Conservation (phyloP, 1,140 invertebrate species). For the Rhynchophorus ferrugineus region DNA sequence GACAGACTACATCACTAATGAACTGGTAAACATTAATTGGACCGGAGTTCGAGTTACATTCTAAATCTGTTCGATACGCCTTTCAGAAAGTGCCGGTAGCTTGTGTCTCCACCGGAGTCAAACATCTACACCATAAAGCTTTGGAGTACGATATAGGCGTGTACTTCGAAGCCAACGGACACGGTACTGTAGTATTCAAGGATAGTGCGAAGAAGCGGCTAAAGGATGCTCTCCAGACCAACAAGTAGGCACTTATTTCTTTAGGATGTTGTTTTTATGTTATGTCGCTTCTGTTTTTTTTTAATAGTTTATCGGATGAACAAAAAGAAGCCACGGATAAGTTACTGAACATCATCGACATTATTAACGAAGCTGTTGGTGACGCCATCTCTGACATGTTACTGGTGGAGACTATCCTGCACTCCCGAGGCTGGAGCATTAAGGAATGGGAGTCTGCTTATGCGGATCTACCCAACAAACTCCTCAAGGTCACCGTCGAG, state of each 20-base stretch:
- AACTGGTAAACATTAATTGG: constrained; percentile 53
- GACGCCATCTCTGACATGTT: constrained; percentile 96
- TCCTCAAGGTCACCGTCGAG: constrained; percentile 80
- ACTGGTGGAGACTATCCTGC: constrained; percentile 85
- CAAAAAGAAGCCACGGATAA: constrained; percentile 50
- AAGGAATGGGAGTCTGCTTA: constrained; percentile 76
- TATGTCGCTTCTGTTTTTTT: constrained; percentile 6
- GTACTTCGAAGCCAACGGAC: constrained; percentile 99
- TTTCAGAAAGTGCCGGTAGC: constrained; percentile 77
- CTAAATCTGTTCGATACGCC: too few species aligned
- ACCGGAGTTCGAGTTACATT: too few species aligned
- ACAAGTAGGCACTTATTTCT: constrained; percentile 13
- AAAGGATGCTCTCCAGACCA: constrained; percentile 32
- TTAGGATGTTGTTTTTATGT: not conserved
- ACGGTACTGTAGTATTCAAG: constrained; percentile 88
- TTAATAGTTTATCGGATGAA: constrained; percentile 37
- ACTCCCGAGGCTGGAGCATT: constrained; percentile 68
- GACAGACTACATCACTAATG: constrained; percentile 81
- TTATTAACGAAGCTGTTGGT: constrained; percentile 94
- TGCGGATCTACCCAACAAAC: constrained; percentile 77
- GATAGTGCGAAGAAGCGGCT: constrained; percentile 51
- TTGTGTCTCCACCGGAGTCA: constrained; percentile 94
- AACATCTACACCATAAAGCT: constrained; percentile 92
- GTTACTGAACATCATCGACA: constrained; percentile 63
- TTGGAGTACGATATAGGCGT: constrained; percentile 89